Conservation (phyloP, 1,140 invertebrate genomes). For the Drosophila orena region DNA sequence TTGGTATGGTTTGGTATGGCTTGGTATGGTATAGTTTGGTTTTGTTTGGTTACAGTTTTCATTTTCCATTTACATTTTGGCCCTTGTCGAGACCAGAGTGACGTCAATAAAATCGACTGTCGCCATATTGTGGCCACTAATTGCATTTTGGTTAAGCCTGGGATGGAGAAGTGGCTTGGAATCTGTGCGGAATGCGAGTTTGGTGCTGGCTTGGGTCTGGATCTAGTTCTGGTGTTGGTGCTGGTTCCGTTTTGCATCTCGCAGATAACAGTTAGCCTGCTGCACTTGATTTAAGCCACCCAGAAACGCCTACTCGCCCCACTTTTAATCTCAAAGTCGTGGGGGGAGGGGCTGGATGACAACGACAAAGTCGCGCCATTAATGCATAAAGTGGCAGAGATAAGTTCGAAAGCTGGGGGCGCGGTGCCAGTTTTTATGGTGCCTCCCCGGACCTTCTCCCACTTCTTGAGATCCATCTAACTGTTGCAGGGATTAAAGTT, state of each 20-base stretch:
- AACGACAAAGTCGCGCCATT: conserved; percentile 62
- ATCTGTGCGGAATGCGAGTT: background rate
- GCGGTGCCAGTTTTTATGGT: conserved; percentile 30
- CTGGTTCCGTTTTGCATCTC: conserved; percentile 16
- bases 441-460: background rate
- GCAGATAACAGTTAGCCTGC: conserved; percentile 10
- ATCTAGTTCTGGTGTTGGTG: background rate
- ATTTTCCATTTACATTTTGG: conserved; percentile 53
- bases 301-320: conserved; percentile 20
- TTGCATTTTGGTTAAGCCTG: conserved; percentile 76
- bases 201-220: background rate
- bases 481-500: conserved; percentile 69
- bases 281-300: conserved; percentile 46
- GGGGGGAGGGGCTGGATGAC: conserved; percentile 22
- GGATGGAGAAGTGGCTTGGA: conserved; percentile 30
- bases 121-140: conserved; percentile 76
- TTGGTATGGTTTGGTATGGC: no score
- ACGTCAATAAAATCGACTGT: conserved; percentile 53
- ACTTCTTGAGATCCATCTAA: conserved; percentile 13
- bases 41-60: conserved; percentile 2
- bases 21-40: no score
- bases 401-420: conserved; percentile 37
- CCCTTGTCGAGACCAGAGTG: conserved; percentile 28
- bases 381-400: conserved; percentile 71
- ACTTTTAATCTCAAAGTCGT: background rate